Conservation (phyloP, 1,140 invertebrate species). For the Hormaphis cornu region DNA sequence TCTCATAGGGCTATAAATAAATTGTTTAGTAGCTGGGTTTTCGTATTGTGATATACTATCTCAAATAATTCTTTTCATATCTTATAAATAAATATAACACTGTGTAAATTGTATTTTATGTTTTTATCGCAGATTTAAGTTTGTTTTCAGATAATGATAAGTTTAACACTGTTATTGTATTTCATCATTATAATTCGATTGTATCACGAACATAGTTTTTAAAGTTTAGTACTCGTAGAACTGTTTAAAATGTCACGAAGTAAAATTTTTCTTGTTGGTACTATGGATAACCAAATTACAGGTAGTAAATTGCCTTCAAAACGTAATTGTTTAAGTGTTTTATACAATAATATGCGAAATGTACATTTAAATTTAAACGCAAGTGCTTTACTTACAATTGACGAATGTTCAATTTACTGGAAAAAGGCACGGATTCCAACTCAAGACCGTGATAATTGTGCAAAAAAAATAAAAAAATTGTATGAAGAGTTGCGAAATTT, state of each 20-base stretch:
- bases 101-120: too few relatives aligned
- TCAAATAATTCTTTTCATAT: too few relatives aligned
- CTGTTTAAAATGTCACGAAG: not conserved
- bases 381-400: constrained; percentile 27
- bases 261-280: not conserved
- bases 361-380: constrained; percentile 29
- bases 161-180: not conserved
- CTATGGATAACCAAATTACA: constrained; percentile 24
- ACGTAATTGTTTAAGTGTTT: constrained; percentile 25
- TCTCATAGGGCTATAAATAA: too few relatives aligned
- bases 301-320: constrained; percentile 34
- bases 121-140: too few relatives aligned
- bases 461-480: constrained; percentile 28
- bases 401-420: constrained; percentile 33
- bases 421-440: not conserved
- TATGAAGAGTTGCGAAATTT: constrained; percentile 33
- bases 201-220: not conserved
- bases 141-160: too few relatives aligned
- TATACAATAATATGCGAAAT: constrained; percentile 32
- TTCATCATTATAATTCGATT: not conserved
- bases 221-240: too few relatives aligned
- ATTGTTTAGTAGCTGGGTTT: too few relatives aligned
- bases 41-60: too few relatives aligned
- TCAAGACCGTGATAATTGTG: constrained; percentile 24
- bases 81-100: too few relatives aligned